These are phyloP conservation scores for Microplitis manilae DNA, from an alignment of 2,888 invertebrate species.

Conservation along the genomic window DNA sequence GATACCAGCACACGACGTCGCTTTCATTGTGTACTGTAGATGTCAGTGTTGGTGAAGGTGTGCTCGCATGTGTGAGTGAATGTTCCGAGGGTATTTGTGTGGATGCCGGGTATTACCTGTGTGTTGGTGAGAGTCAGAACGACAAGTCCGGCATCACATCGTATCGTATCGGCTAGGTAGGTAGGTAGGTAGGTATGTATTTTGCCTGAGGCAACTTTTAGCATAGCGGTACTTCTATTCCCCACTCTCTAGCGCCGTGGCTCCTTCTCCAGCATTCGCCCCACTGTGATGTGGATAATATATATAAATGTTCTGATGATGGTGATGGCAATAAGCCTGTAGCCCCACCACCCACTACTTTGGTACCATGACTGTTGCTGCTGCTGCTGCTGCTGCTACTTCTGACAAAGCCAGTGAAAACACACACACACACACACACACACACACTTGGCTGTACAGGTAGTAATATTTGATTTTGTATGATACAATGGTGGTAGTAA, in stretches of 20 bases:
- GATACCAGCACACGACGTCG: slow-evolving; percentile 25
- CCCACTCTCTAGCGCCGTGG: slow-evolving; percentile 46
- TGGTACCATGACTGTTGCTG: not conserved
- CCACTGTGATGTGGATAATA: slow-evolving; percentile 34
- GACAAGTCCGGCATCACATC: slow-evolving; percentile 41
- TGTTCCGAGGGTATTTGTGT: not conserved
- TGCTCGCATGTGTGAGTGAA: slow-evolving; percentile 19
- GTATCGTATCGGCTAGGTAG: slow-evolving; percentile 56
- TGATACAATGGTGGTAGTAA: not conserved
- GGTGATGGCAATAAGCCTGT: not conserved
- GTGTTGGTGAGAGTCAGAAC: slow-evolving; percentile 43
- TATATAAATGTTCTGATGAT: not conserved
- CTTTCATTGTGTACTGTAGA: slow-evolving; percentile 13
- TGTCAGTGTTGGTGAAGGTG: slow-evolving; percentile 28
- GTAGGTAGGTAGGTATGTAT: slow-evolving; percentile 70
- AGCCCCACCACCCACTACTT: slow-evolving; percentile 30
- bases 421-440: not conserved
- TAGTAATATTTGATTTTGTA: slow-evolving; percentile 22
- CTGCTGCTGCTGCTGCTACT: not conserved
- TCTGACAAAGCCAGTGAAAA: slow-evolving; percentile 22
- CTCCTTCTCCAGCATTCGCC: slow-evolving; percentile 16
- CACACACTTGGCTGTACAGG: slow-evolving; percentile 16
- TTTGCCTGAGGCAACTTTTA: slow-evolving; percentile 66
- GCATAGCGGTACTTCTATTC: slow-evolving; percentile 69
- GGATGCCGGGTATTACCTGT: not conserved